These are phyloP conservation scores for Meganola albula DNA, from an alignment of 2,888 invertebrate species.

Conservation along the genomic window DNA sequence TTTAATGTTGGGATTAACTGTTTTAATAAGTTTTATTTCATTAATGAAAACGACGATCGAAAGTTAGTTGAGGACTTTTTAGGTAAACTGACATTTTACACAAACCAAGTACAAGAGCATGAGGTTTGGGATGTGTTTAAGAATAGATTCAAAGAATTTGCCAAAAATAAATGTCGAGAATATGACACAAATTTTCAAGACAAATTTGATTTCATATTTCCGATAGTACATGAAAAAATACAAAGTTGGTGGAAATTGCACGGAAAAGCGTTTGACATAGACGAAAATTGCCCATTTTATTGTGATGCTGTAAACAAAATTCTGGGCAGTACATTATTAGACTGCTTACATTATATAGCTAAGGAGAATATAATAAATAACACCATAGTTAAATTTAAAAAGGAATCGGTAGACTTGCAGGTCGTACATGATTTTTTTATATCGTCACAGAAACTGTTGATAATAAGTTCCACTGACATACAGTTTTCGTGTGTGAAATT, in stretches of 20 bases:
- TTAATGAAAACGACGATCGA: constrained; percentile 10
- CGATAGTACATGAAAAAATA: constrained; percentile 22
- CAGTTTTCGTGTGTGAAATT: too few relatives aligned
- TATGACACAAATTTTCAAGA: constrained; percentile 8
- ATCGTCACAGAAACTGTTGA: too few relatives aligned
- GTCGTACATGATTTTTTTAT: too few relatives aligned
- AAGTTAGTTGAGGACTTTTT: constrained; percentile 13
- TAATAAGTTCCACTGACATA: too few relatives aligned
- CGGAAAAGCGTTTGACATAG: too few relatives aligned
- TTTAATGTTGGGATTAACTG: constrained; percentile 16
- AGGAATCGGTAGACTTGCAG: too few relatives aligned
- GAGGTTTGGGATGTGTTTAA: constrained; percentile 23
- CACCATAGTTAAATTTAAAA: constrained; percentile 10
- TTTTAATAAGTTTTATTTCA: constrained; percentile 17
- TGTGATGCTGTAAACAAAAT: constrained; percentile 10
- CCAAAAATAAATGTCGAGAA: constrained; percentile 4
- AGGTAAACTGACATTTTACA: constrained; percentile 19
- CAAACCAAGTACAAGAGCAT: constrained; percentile 27
- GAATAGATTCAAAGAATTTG: too few relatives aligned
- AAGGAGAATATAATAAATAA: constrained; percentile 8
- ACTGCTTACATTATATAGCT: constrained; percentile 12
- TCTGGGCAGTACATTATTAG: constrained; percentile 14
- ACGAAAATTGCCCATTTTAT: constrained; percentile 20
- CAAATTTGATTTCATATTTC: constrained; percentile 23
- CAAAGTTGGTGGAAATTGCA: constrained; percentile 27